phyloP scores from a whole-genome alignment of 2,888 invertebrate species.

The Neelides folsomi region DNA sequence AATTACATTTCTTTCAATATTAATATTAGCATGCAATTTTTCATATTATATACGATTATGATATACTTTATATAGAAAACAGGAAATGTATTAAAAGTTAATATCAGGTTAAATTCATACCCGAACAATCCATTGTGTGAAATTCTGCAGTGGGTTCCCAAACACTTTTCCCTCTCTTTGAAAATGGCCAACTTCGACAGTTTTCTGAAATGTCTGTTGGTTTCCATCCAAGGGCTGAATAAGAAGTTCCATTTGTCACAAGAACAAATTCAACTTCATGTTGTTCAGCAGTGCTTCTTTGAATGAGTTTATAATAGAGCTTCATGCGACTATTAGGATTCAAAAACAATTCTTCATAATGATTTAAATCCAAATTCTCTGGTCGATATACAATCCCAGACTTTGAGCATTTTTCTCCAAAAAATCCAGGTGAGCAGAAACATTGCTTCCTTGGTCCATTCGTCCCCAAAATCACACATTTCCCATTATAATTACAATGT shows the following conservation, averaged over 20 bases:
- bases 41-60: too few relatives aligned
- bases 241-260: conserved; percentile 72
- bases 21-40: too few relatives aligned
- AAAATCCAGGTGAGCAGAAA: conserved; percentile 24
- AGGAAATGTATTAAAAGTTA: too few relatives aligned
- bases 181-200: too few relatives aligned
- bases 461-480: conserved; percentile 24
- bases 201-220: conserved; percentile 40
- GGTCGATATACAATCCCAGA: not conserved
- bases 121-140: too few relatives aligned
- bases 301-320: not conserved
- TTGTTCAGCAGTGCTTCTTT: conserved; percentile 8
- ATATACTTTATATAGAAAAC: too few relatives aligned
- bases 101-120: too few relatives aligned
- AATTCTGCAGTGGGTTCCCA: too few relatives aligned
- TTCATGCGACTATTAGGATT: not conserved
- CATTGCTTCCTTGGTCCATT: conserved; percentile 26
- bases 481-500: conserved; percentile 21
- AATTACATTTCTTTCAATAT: too few relatives aligned
- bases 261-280: conserved; percentile 48
- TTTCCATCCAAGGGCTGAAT: conserved; percentile 84
- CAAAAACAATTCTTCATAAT: too few relatives aligned
- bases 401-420: conserved; percentile 22
- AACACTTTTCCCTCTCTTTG: too few relatives aligned
- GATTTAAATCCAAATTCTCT: too few relatives aligned